phyloP scores from a whole-genome alignment of 2,888 invertebrate genomes.

The Rotaria magnacalcarata region DNA sequence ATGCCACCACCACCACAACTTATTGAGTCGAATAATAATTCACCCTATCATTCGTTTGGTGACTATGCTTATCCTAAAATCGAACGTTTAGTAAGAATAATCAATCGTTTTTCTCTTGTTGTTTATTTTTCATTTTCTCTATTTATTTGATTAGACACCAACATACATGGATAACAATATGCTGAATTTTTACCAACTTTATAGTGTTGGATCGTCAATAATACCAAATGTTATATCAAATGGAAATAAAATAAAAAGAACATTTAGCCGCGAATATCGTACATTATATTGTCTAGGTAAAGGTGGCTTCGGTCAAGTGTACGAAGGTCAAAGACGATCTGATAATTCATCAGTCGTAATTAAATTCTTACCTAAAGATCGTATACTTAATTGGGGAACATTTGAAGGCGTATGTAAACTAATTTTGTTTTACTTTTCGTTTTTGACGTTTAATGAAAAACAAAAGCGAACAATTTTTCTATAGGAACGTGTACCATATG shows the following conservation, averaged over 20 bases:
- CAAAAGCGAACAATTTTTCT: too few relatives aligned
- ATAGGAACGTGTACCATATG: slow-evolving; percentile 34
- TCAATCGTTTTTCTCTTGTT: neutral
- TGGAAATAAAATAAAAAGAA: neutral
- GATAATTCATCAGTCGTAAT: slow-evolving; percentile 20
- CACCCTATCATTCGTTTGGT: neutral
- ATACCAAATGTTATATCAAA: neutral
- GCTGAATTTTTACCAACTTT: neutral
- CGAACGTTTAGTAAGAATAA: neutral
- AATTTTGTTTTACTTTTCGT: too few relatives aligned
- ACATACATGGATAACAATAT: neutral
- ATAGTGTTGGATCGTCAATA: neutral
- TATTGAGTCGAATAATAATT: neutral
- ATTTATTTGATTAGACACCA: neutral
- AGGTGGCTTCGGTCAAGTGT: slow-evolving; percentile 17
- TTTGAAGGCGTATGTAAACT: slow-evolving; percentile 21
- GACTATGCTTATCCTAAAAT: neutral
- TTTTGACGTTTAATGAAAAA: too few relatives aligned
- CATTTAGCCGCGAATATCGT: neutral
- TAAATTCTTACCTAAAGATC: slow-evolving; percentile 1
- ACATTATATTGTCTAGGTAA: slow-evolving; percentile 5
- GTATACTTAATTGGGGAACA: slow-evolving; percentile 32
- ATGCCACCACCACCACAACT: neutral
- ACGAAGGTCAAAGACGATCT: neutral
- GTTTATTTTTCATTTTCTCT: neutral